Evolutionary conservation across 2,797 vertebrate genomes (phyloP).

Genomic region (Eospalax fontanierii): DNA sequence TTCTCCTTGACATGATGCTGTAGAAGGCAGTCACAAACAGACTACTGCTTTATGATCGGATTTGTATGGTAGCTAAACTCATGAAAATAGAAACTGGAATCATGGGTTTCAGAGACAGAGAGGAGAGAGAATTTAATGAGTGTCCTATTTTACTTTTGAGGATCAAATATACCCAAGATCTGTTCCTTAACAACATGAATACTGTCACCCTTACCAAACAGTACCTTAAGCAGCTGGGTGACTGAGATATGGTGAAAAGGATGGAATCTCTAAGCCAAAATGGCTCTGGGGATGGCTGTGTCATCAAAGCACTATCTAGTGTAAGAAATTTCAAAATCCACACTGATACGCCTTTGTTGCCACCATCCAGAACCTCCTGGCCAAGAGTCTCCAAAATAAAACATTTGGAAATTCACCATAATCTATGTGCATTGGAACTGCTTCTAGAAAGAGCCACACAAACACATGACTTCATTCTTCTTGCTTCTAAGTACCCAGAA

Average conservation of each 20-base stretch:
- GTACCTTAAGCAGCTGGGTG: too few relatives aligned
- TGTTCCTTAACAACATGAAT: neutral
- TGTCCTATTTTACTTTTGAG: neutral
- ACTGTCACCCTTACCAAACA: neutral
- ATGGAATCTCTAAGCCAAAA: neutral
- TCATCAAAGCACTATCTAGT: neutral
- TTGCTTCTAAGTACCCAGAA: neutral
- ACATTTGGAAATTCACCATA: neutral
- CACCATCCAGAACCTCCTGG: constrained; percentile 6
- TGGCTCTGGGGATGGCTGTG: neutral
- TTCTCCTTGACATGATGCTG: neutral
- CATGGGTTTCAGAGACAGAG: neutral
- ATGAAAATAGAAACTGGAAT: neutral
- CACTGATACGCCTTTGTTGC: neutral
- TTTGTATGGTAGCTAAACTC: neutral
- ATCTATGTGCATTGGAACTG: neutral
- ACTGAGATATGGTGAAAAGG: too few relatives aligned
- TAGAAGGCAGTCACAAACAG: neutral
- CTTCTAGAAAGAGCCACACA: neutral
- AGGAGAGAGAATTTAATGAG: neutral
- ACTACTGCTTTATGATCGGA: neutral
- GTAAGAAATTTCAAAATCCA: neutral
- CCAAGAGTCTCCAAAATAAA: neutral
- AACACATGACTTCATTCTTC: neutral
- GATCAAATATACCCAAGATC: neutral